Evolutionary conservation across 2,113 vertebrate genomes (phyloP), one percentile per base, ranked within the genome.

Genomic region (Platichthys flesus): DNA sequence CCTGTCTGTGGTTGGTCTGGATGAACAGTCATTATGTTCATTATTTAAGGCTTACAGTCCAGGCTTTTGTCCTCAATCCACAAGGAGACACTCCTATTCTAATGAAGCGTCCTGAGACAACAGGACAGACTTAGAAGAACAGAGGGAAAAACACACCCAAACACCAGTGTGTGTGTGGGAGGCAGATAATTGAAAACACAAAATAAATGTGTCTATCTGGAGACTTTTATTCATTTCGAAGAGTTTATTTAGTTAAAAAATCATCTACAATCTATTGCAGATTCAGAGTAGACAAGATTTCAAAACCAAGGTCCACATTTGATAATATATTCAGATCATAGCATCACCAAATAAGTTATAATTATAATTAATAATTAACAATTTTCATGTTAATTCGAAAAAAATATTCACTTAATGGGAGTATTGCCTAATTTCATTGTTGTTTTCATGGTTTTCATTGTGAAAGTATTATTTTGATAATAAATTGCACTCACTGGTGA

Each of bases 21-120:
- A 31, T 31, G 59, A 68, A 26, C 37, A 65, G 26, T 74, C 55
- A 78, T 78, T 70, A 78, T 78, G 70, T 31, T 74, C 52, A 74
- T 78, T 81, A 81, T 80, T 76, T 64, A 71, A 61, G 55, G 57
- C 49, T 52, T 35, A 71, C 28, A 28, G 74, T 56, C 56, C 28
- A 16, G 13, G 60, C 57, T 14, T 49, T 62, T 47, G 70, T 63
- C 40, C 61, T 37, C 56, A n/a, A 26, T 26, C 45, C 37, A 52
- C 24, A 63, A 66, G 9, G 51, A 45, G 35, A 63, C 18, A 31
- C 40, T 65, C 47, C 45, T n/a, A 21, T 54, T 54, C 51, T 69
- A 20, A 61, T 55, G 6, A 24, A 57, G 67, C 31, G 0, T 56
- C 26, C 47, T 52, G n/a, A 26, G 58, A 58, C 28, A 58, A 12